phyloP scores from a whole-genome alignment of 2,113 vertebrate species.

The Erpornis zantholeuca region DNA sequence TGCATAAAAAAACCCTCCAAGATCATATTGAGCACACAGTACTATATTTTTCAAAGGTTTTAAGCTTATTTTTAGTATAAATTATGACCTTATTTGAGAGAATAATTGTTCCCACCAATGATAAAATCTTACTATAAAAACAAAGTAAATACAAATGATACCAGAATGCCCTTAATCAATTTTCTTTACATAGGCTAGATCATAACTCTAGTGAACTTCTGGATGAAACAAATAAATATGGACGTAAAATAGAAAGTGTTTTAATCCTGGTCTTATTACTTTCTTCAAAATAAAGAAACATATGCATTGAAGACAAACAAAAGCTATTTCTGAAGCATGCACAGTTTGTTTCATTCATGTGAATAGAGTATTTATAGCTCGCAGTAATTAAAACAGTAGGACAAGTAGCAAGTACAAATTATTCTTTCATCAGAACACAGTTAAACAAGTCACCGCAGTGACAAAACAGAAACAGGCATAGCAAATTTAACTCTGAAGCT shows the following conservation, averaged over 20 bases:
- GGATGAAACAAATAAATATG: neutral
- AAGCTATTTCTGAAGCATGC: conserved; percentile 56
- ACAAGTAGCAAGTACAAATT: conserved; percentile 68
- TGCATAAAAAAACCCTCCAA: neutral
- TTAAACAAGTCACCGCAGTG: conserved; percentile 50
- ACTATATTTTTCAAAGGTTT: neutral
- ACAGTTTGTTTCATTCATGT: conserved; percentile 62
- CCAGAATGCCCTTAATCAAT: neutral
- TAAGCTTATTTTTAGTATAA: neutral
- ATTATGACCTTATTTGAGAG: neutral
- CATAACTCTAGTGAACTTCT: conserved; percentile 1
- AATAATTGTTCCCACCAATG: neutral
- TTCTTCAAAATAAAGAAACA: conserved; percentile 61
- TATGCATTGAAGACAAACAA: conserved; percentile 25
- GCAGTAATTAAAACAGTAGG: conserved; percentile 65
- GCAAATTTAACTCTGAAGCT: neutral
- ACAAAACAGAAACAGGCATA: conserved; percentile 26
- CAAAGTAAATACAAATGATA: neutral
- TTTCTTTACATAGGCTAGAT: neutral
- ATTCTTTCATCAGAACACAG: conserved; percentile 57
- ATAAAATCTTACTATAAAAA: neutral
- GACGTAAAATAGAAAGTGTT: neutral
- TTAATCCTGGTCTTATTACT: conserved; percentile 29
- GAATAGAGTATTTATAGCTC: conserved; percentile 64
- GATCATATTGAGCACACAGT: neutral